Evolutionary conservation across 1,140 invertebrate species (phyloP), one percentile per base, ranked within the genome.

Genomic region (Oreohelix idahoensis): DNA sequence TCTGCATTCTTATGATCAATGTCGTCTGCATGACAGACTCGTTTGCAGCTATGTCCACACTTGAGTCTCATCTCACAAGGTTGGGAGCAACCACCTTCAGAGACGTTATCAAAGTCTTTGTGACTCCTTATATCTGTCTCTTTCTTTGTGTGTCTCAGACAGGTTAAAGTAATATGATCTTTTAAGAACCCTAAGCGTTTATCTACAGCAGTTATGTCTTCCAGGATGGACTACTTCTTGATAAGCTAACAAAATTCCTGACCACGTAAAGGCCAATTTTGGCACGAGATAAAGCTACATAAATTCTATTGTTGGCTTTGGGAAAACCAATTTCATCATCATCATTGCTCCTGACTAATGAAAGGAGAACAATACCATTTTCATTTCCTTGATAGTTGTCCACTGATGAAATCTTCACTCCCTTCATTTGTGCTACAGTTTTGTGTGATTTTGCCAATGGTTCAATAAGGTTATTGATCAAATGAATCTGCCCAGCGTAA

Each of bases 201-300:
- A 36, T 79, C 82, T 39, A 45, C 78, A n/a, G 35, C 29, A 20
- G 51, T 23, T 38, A 86, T 86, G 17, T 77, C 70, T 32, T 82
- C 49, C 73, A 78, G 69, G 45, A 86, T 13, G 74, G 45, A 63
- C 85, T 83, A 17, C 29, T 81, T 29, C 84, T 38, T 23, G 73
- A n/a, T 35, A 86, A 71, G 13, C 83, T 49, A 17, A 35, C 89
- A 87, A 96, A 95, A 91, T 97, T 96, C 39, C 96, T 95, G 83
- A 95, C 93, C 23, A 95, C 92, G 87, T 93, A 95, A 63, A 95
- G 88, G 86, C 95, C 97, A 92, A 95, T 94, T 73, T 95, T 95
- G 0, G 96, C 96, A 86, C 96, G 92, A 0, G 96, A 97, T 13
- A 97, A 92, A 15, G 96, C 96, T 0, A 97, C 96, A 92, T 96